Evolutionary conservation across 37 sponge, comb jelly and placozoan species (phyloP).

Genomic region (Cliona cf. orientalis): DNA sequence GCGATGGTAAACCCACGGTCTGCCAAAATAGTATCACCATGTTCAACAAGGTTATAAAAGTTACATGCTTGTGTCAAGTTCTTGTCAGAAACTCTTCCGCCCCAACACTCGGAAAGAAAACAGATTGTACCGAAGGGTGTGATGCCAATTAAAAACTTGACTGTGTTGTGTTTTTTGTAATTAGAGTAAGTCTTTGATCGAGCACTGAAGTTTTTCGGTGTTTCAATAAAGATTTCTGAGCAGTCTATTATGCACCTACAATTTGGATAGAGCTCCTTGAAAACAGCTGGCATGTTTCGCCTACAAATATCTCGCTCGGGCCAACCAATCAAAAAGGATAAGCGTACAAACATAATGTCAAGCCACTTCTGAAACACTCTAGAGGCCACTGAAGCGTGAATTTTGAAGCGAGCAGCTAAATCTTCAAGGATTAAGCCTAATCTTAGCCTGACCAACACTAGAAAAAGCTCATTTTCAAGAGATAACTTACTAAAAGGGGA

Average conservation of each 20-base stretch:
- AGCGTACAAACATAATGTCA: not conserved
- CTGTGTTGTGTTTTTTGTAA: slow-evolving; percentile 63
- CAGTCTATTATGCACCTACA: slow-evolving; percentile 36
- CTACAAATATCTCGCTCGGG: slow-evolving; percentile 13
- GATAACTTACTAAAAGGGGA: not conserved
- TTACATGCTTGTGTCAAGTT: slow-evolving; percentile 24
- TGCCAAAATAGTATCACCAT: slow-evolving; percentile 49
- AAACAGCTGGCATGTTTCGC: slow-evolving; percentile 24
- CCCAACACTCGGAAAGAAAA: slow-evolving; percentile 48
- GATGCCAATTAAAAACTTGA: slow-evolving; percentile 54
- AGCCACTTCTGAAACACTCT: not conserved
- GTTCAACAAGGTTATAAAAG: slow-evolving; percentile 20
- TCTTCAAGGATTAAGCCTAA: not conserved
- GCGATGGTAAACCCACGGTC: slow-evolving; percentile 45
- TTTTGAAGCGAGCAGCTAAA: not conserved
- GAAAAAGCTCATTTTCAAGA: not conserved
- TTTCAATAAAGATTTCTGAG: slow-evolving; percentile 32
- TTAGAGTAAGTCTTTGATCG: slow-evolving; percentile 52
- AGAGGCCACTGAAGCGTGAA: not conserved
- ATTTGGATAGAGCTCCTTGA: slow-evolving; percentile 17
- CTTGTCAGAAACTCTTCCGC: slow-evolving; percentile 48
- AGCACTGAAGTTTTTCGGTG: slow-evolving; percentile 6
- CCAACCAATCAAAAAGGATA: slow-evolving; percentile 17
- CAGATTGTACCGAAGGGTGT: slow-evolving; percentile 28
- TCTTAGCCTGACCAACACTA: not conserved